A percentile compares a stretch with the other conserved stretches of the same genome.
Conservation (phyloP, 2,888 invertebrate species). For the Ctena decussata region DNA sequence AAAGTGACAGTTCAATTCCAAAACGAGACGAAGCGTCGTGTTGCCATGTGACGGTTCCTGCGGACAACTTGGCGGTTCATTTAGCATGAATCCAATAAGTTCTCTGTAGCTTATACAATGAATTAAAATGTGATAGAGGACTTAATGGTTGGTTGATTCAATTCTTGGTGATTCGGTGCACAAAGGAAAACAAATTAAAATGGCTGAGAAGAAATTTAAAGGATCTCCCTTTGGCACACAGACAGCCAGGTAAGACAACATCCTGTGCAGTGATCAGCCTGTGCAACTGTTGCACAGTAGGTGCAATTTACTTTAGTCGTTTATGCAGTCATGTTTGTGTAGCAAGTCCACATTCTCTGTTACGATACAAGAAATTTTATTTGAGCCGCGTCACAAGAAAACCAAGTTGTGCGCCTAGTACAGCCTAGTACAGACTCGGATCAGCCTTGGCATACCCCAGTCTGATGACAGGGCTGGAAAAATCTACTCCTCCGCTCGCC, state of each 20-base stretch:
- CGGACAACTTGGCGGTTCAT: slow-evolving; percentile 70
- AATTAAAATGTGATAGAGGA: not conserved
- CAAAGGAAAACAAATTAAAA: slow-evolving; percentile 27
- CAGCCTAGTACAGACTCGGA: no score
- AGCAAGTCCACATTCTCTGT: no score
- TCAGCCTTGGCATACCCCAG: no score
- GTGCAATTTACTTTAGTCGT: no score
- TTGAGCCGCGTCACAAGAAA: no score
- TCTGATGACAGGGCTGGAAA: no score
- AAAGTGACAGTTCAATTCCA: not conserved
- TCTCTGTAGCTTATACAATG: not conserved
- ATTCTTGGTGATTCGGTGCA: not conserved
- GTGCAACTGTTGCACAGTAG: no score
- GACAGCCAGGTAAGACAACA: slow-evolving; percentile 78
- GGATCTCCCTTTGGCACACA: slow-evolving; percentile 81
- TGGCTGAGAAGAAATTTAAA: slow-evolving; percentile 77
- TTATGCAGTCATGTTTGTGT: no score
- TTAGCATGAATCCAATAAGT: not conserved
- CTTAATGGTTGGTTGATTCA: not conserved
- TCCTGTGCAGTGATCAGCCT: no score
- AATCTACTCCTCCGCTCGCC: no score
- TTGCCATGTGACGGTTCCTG: slow-evolving; percentile 78
- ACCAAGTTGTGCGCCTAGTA: no score
- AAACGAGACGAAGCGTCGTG: slow-evolving; percentile 63
- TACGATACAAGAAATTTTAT: no score